Evolutionary conservation across 2,113 vertebrate species (phyloP).

Genomic region (Microcebus lehilahytsara): DNA sequence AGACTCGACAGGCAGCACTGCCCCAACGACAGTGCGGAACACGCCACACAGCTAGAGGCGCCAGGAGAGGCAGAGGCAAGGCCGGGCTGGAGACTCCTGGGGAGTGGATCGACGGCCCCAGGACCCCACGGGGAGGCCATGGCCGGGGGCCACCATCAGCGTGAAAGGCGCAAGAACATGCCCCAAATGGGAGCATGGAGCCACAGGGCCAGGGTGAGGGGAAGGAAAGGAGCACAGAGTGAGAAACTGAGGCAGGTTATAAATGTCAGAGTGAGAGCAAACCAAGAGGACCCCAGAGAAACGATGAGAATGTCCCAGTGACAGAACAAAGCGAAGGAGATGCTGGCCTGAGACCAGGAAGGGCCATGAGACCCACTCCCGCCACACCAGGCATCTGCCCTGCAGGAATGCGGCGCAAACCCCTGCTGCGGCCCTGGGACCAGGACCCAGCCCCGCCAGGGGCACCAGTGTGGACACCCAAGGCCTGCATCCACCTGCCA

Average conservation of each 20-base stretch:
- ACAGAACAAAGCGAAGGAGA: background rate
- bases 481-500: fast-evolving
- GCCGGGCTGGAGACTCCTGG: too few relatives aligned
- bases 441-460: background rate
- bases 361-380: background rate
- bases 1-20: background rate
- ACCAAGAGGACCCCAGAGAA: background rate
- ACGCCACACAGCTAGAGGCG: fast-evolving
- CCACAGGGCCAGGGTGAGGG: fast-evolving
- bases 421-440: background rate
- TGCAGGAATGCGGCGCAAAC: background rate
- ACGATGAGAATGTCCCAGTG: background rate
- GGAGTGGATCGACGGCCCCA: background rate
- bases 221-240: background rate
- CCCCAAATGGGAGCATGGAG: too few relatives aligned
- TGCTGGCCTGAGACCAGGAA: background rate
- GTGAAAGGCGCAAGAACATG: too few relatives aligned
- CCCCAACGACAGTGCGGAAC: background rate
- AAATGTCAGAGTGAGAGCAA: background rate
- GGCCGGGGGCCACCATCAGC: too few relatives aligned
- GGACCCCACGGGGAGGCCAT: background rate
- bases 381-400: background rate
- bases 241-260: background rate
- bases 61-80: background rate
- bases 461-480: background rate